phyloP scores from a whole-genome alignment of 2,888 invertebrate genomes.

The Stratiomys singularior region DNA sequence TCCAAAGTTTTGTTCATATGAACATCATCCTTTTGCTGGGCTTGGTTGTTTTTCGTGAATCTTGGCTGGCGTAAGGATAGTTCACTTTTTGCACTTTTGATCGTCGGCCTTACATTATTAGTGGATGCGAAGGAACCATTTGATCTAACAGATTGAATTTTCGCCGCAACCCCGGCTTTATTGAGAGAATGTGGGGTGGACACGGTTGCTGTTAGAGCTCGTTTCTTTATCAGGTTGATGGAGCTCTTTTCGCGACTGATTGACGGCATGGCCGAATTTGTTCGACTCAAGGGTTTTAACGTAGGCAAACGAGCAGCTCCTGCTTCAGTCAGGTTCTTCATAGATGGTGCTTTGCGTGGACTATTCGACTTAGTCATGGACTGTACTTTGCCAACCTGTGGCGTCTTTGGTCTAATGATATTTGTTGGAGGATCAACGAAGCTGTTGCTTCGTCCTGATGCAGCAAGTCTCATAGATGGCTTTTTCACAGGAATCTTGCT shows the following conservation, averaged over 20 bases:
- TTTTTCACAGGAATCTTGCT: conserved; percentile 71
- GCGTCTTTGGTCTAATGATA: not conserved
- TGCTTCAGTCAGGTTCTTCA: conserved; percentile 53
- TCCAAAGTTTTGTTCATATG: conserved; percentile 63
- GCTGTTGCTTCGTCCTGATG: conserved; percentile 59
- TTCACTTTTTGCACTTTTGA: conserved; percentile 54
- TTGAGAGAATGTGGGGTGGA: conserved; percentile 54
- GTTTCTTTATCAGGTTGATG: conserved; percentile 34
- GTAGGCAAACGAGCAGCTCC: not conserved
- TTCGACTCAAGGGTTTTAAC: conserved; percentile 9
- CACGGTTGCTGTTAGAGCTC: conserved; percentile 51
- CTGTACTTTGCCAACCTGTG: conserved; percentile 46
- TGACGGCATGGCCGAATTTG: conserved; percentile 42
- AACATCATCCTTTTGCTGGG: conserved; percentile 56
- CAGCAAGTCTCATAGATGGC: conserved; percentile 54
- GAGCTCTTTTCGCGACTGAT: conserved; percentile 28
- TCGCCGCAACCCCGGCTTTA: conserved; percentile 52
- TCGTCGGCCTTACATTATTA: conserved; percentile 27
- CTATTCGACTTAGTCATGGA: conserved; percentile 34
- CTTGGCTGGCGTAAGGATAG: conserved; percentile 48
- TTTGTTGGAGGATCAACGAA: conserved; percentile 52
- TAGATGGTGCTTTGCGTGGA: conserved; percentile 49
- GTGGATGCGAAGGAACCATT: not conserved
- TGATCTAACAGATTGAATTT: conserved; percentile 26
- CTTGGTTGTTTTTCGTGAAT: conserved; percentile 34